A percentile compares a stretch with the other conserved stretches of the same genome.
These are phyloP conservation scores for Aquatica leii DNA, from an alignment of 2,888 invertebrate species.

Conservation along the genomic window DNA sequence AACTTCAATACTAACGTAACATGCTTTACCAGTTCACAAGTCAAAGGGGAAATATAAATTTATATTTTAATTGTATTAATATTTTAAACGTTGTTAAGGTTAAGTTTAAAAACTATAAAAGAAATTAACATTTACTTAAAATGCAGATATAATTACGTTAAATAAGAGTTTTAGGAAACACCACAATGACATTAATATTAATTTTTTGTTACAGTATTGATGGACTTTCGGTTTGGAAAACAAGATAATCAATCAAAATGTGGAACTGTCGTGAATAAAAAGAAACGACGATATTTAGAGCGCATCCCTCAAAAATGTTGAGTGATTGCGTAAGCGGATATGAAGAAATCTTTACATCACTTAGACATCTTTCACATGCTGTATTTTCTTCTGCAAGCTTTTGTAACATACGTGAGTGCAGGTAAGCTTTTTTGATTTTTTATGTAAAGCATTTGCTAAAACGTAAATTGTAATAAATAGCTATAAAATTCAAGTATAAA, in stretches of 20 bases:
- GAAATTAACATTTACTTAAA: no score
- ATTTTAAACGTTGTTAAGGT: no score
- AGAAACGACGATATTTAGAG: constrained; percentile 12
- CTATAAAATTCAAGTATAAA: not conserved
- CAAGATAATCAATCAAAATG: constrained; percentile 22
- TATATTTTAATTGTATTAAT: no score
- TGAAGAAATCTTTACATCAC: constrained; percentile 50
- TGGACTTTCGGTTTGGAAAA: constrained; percentile 18
- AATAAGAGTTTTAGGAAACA: no score
- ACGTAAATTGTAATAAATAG: not conserved
- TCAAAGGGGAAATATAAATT: no score
- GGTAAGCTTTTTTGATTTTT: constrained; percentile 44
- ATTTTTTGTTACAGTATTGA: constrained; percentile 27
- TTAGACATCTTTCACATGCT: constrained; percentile 45
- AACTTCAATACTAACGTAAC: no score
- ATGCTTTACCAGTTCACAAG: no score
- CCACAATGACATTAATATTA: no score
- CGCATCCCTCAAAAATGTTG: constrained; percentile 47
- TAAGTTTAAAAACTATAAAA: no score
- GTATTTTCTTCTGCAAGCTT: constrained; percentile 45
- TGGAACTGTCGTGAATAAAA: constrained; percentile 17
- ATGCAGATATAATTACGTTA: no score
- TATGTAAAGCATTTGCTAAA: not conserved
- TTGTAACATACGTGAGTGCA: constrained; percentile 44
- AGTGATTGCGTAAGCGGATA: constrained; percentile 51